A percentile compares a stretch with the other conserved stretches of the same genome.
phyloP scores from a whole-genome alignment of 2,113 vertebrate species.

The Anhinga rufa region DNA sequence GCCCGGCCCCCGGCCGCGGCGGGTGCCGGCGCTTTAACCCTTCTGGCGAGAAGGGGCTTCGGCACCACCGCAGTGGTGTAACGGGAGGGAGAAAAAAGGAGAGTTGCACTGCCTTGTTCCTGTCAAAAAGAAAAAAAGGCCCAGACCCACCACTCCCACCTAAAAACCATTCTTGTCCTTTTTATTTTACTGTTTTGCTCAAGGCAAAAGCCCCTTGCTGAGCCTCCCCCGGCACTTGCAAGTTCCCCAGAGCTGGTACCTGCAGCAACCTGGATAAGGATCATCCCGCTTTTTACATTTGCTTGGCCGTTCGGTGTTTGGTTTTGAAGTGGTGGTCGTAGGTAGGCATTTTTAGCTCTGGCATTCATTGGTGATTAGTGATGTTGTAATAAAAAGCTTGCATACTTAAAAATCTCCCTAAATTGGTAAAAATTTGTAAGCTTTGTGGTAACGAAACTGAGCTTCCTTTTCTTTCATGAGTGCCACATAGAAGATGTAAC shows the following conservation, averaged over 20 bases:
- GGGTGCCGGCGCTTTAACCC: neutral
- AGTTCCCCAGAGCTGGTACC: too few relatives aligned
- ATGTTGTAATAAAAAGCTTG: neutral
- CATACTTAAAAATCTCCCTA: neutral
- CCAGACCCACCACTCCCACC: too few relatives aligned
- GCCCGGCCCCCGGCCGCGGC: too few relatives aligned
- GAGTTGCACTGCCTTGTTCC: too few relatives aligned
- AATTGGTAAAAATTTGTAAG: neutral
- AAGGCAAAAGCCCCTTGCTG: too few relatives aligned
- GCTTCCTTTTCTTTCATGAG: neutral
- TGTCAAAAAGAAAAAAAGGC: neutral
- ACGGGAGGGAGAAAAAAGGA: neutral
- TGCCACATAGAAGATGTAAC: neutral
- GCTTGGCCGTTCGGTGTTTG: fast-evolving
- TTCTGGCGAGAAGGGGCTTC: neutral
- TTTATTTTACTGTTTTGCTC: too few relatives aligned
- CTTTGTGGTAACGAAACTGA: neutral
- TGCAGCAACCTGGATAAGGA: too few relatives aligned
- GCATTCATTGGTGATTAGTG: too few relatives aligned
- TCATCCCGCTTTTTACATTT: neutral
- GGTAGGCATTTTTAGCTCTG: fast-evolving
- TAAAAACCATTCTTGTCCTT: too few relatives aligned
- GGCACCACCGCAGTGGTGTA: neutral
- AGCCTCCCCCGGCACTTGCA: too few relatives aligned
- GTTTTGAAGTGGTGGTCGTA: fast-evolving